Percentiles rank a stretch among this genome's conserved stretches.
Evolutionary conservation across 2,113 vertebrate genomes (phyloP).

Genomic region (Panthera tigris): DNA sequence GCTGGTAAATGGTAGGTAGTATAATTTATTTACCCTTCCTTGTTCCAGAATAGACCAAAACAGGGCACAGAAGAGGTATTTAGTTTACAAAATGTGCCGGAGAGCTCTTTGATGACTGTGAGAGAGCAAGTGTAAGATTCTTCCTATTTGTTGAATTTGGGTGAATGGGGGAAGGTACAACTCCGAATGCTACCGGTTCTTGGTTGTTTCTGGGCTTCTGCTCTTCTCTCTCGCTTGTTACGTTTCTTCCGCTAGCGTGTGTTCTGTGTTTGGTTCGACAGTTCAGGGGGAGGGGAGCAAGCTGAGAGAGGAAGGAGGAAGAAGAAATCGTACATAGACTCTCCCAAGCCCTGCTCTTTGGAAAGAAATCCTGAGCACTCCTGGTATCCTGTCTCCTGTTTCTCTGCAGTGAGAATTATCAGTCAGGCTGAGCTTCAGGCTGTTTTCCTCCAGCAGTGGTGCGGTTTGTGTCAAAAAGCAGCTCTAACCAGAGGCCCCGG

Average conservation of each 20-base stretch:
- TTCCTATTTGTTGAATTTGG: not conserved
- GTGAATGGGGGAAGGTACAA: not conserved
- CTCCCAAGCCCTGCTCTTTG: not conserved
- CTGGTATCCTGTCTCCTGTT: not conserved
- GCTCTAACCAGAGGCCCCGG: rapidly evolving
- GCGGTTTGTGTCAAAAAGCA: not conserved
- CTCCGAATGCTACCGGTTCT: not conserved
- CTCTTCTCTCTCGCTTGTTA: not conserved
- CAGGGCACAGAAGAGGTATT: not conserved
- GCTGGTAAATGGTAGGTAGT: not conserved
- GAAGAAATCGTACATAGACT: not conserved
- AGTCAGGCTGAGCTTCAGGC: not conserved
- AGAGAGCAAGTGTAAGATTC: not conserved
- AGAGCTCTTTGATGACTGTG: not conserved
- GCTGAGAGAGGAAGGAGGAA: constrained; percentile 12
- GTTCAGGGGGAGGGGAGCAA: not conserved
- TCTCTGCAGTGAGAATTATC: not conserved
- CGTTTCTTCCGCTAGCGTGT: not conserved
- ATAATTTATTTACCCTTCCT: not conserved
- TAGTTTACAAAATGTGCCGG: not conserved
- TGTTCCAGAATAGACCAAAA: constrained; percentile 2
- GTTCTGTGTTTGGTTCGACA: not conserved
- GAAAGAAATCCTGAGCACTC: not conserved
- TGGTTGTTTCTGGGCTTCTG: not conserved
- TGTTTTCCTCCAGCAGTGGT: not conserved